Evolutionary conservation across 2,888 invertebrate species (phyloP), one percentile per base, ranked within the genome.

Genomic region (Aromia moschata): DNA sequence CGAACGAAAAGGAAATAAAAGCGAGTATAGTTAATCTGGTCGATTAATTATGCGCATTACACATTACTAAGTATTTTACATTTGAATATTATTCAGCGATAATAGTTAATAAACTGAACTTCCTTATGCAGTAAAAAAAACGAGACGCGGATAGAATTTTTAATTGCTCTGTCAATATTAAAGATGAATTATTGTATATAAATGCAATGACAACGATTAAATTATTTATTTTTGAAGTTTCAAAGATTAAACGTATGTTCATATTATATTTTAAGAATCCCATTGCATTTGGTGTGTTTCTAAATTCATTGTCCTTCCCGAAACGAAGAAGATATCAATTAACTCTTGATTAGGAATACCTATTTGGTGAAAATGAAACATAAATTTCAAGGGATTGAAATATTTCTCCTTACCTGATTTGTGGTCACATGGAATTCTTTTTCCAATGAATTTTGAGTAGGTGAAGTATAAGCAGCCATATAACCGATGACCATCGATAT

Each of bases 401-500:
- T n/a, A 5, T 25, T 5, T 25, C 5, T 33, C 2, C 83, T 83
- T 80, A 91, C 91, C 84, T 89, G 84, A 80, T 86, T 84, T 36
- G 80, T 75, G 33, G 84, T 84, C 10, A 89, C 84, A 11, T 76
- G 70, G 56, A 91, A 81, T 14, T 86, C 85, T 58, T 70, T 69
- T 45, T 81, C 81, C 88, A 95, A 89, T 16, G 89, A 90, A 9
- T 84, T 85, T 30, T 91, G 81, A 12, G 94, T 94, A 33, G 95
- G 93, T 1, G 95, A 92, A 1, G 94, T 93, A 76, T 93, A 96
- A 15, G 91, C 93, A 11, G 92, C 90, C 15, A 91, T 85, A 77
- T 91, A 93, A 1, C 96, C 96, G 55, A 95, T 92, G 18, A 93
- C 90, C 82, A 94, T 83, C 1, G 95, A 94, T 36, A 94, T 93